Evolutionary conservation across 2,888 invertebrate species (phyloP).

Genomic region (Ormyrus nitidulus): DNA sequence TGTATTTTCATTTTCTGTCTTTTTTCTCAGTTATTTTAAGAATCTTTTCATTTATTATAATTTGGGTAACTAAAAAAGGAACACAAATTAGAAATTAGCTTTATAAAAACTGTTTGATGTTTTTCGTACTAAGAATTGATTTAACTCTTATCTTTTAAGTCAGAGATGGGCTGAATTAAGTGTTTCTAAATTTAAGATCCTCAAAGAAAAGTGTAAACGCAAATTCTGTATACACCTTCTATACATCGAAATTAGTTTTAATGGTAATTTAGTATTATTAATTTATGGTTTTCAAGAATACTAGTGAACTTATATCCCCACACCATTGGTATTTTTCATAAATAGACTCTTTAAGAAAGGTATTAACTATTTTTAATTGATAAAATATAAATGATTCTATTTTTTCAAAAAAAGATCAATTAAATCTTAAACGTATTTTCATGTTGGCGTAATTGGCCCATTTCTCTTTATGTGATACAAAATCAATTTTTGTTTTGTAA

Average conservation of each 20-base stretch:
- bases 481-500: conserved; percentile 50
- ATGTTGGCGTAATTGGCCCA: conserved; percentile 30
- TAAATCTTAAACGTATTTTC: conserved; percentile 21
- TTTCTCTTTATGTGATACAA: conserved; percentile 43
- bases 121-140: conserved; percentile 12
- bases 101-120: not conserved
- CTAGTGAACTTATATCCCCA: no score
- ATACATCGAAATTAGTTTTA: conserved; percentile 18
- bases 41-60: not conserved
- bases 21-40: not conserved
- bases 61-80: conserved; percentile 2
- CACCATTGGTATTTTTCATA: not conserved
- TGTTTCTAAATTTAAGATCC: not conserved
- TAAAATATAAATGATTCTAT: conserved; percentile 24
- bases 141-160: conserved; percentile 18
- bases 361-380: conserved; percentile 11
- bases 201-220: not conserved
- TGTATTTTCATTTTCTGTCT: conserved; percentile 6
- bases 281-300: no score
- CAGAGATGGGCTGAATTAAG: conserved; percentile 28
- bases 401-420: conserved; percentile 25
- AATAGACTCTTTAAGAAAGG: conserved; percentile 1
- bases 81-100: not conserved
- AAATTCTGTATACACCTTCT: not conserved
- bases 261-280: not conserved